These are phyloP conservation scores for Ophioninae sp. DNA, from an alignment of 2,888 invertebrate genomes.

Conservation along the genomic window DNA sequence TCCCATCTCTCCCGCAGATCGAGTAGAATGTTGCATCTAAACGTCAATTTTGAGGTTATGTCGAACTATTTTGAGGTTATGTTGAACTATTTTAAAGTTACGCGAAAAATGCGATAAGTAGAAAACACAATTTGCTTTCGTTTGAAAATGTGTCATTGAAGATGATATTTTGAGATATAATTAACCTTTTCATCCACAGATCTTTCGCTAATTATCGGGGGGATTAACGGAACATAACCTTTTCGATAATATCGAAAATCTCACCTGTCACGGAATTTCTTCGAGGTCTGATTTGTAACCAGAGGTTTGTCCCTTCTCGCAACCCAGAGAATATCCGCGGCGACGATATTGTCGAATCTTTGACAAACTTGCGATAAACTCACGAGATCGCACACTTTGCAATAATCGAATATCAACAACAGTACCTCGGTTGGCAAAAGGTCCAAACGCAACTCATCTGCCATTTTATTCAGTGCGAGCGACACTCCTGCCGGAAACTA, in stretches of 20 bases:
- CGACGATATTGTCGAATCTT: slow-evolving; percentile 81
- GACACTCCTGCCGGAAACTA: not conserved
- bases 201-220: too few species aligned
- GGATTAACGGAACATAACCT: not conserved
- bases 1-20: slow-evolving; percentile 78
- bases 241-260: slow-evolving; percentile 62
- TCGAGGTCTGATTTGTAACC: slow-evolving; percentile 77
- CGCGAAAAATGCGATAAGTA: too few species aligned
- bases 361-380: slow-evolving; percentile 82
- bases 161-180: too few species aligned
- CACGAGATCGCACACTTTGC: slow-evolving; percentile 82
- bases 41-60: not conserved
- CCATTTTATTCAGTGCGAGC: slow-evolving; percentile 68
- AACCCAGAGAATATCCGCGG: slow-evolving; percentile 78
- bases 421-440: slow-evolving; percentile 82
- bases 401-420: slow-evolving; percentile 82
- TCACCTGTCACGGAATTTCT: slow-evolving; percentile 74
- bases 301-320: slow-evolving; percentile 73
- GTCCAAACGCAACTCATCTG: slow-evolving; percentile 72
- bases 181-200: too few species aligned
- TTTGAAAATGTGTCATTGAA: too few species aligned
- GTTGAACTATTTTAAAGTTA: too few species aligned
- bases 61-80: not conserved
- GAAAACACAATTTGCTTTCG: too few species aligned
- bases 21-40: slow-evolving; percentile 76